Evolutionary conservation across 2,888 invertebrate species (phyloP), one percentile per base, ranked within the genome.

Genomic region (Luffia ferchaultella): DNA sequence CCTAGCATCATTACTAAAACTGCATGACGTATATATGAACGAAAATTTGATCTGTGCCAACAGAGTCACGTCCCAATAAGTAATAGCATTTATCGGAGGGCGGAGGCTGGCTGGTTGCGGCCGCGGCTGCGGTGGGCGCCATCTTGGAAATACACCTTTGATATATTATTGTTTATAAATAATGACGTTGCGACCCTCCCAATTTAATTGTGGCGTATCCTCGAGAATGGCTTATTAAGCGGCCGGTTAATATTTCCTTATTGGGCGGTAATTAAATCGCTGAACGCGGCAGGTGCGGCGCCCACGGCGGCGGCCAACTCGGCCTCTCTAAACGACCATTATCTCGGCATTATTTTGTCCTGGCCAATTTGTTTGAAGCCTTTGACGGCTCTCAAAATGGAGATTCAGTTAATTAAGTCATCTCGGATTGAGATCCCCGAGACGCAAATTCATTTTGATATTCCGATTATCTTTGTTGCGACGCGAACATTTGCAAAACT

Each of bases 161-260:
- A 83, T 82, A 83, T 83, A 83, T 82, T 82, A 82, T 80, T 82
- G 80, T 82, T 82, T 79, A 75, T 79, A 79, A 82, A 78, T 80
- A 79, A 82, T 79, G 76, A 70, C 73, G 69, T 62, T 55, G 63
- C 68, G 72, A 73, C 80, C 80, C 80, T 79, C 74, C 72, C 71
- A 77, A 79, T 83, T 83, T 80, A 79, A 80, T 79, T 79, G 82
- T 74, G 79, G 82, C 65, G 70, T 73, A 79, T 79, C 77, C 74
- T 67, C 67, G 69, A 73, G 72, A 73, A 73, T 69, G 74, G 80
- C 79, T 82, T 83, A 83, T 82, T 82, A 80, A 75, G 72, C 73
- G 78, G 70, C 74, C 78, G 75, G 80, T 80, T 82, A 82, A 80
- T 82, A 82, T 75, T 76, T 73, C 75, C 73, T 75, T 75, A 82